Evolutionary conservation across 92 coral and sea anemone genomes (phyloP).

Genomic region (Metridium senile): DNA sequence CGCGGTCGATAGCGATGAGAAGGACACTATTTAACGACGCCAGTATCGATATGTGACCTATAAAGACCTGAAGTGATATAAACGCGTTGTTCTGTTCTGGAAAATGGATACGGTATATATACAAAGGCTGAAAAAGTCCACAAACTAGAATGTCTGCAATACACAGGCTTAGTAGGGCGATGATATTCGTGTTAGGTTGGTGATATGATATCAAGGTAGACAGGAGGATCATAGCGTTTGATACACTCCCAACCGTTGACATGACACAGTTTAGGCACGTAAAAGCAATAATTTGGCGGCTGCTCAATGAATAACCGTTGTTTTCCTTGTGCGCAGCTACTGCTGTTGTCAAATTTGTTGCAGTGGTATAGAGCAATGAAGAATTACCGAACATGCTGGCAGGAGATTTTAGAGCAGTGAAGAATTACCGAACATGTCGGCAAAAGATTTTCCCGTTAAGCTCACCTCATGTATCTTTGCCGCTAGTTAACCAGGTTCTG

Average conservation of each 20-base stretch:
- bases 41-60: not conserved
- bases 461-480: too few species aligned
- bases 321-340: not conserved
- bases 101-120: not conserved
- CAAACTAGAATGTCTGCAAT: not conserved
- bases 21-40: not conserved
- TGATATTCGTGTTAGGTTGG: not conserved
- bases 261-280: not conserved
- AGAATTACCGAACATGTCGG: too few species aligned
- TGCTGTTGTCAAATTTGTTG: not conserved
- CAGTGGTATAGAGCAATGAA: too few species aligned
- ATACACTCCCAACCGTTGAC: not conserved
- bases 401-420: too few species aligned
- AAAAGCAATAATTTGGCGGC: not conserved
- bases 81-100: not conserved
- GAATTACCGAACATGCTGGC: too few species aligned
- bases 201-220: not conserved
- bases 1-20: not conserved
- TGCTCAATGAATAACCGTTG: not conserved
- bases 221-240: not conserved
- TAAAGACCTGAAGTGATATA: not conserved
- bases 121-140: slow-evolving; percentile 4
- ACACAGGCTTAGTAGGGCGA: not conserved
- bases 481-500: too few species aligned
- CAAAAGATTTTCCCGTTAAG: too few species aligned